Percentiles rank a stretch among this genome's conserved stretches.
Evolutionary conservation across 2,888 invertebrate genomes (phyloP).

Genomic region (Meteorus cinctellus): DNA sequence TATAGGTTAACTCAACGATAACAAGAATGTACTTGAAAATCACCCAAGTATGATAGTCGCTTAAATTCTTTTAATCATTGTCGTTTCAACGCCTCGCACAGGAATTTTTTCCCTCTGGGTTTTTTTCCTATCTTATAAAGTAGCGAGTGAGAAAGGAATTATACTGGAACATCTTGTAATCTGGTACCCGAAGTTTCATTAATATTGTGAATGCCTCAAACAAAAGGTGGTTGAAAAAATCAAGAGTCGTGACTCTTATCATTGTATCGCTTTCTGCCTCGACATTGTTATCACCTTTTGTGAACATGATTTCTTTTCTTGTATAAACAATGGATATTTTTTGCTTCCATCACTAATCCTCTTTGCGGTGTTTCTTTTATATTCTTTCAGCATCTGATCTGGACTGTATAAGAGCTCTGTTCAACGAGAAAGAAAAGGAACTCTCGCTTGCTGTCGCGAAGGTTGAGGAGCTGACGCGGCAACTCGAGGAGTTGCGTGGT

Average conservation of each 20-base stretch:
- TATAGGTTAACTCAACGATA: constrained; percentile 41
- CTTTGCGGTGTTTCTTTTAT: constrained; percentile 13
- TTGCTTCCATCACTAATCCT: constrained; percentile 10
- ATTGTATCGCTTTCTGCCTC: neutral
- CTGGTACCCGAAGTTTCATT: neutral
- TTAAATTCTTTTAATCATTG: constrained; percentile 35
- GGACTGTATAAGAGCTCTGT: constrained; percentile 95
- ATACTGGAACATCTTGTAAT: neutral
- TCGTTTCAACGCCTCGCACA: constrained; percentile 35
- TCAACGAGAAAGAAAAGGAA: constrained; percentile 98
- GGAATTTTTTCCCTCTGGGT: constrained; percentile 12
- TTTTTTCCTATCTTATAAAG: constrained; percentile 6
- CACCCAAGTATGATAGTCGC: constrained; percentile 3
- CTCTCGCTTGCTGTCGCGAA: constrained; percentile 96
- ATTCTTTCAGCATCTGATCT: constrained; percentile 87
- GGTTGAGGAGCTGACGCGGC: constrained; percentile 95
- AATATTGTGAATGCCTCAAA: neutral
- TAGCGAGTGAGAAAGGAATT: neutral
- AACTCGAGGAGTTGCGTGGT: constrained; percentile 91
- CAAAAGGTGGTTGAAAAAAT: neutral
- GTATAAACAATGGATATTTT: neutral
- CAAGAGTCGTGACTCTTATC: neutral
- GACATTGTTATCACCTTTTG: neutral
- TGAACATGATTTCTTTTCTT: constrained; percentile 3
- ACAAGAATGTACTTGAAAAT: constrained; percentile 44